These are phyloP conservation scores for Tiaroga cobitis DNA, from an alignment of 2,797 vertebrate species.

Conservation along the genomic window DNA sequence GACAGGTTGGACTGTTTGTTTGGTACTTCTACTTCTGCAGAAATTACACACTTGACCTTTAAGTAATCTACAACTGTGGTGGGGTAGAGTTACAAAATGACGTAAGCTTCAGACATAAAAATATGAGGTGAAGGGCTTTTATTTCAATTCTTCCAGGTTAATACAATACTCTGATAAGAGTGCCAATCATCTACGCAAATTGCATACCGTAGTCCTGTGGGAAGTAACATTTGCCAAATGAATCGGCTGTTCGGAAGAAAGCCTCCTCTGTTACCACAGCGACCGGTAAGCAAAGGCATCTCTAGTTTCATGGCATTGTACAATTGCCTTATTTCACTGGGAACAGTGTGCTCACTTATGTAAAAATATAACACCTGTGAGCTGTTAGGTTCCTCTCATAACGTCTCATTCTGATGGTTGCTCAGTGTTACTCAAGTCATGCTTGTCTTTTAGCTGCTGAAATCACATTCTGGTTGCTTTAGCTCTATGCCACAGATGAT, in stretches of 20 bases:
- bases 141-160: constrained; percentile 65
- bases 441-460: constrained; percentile 10
- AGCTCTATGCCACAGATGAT: neutral
- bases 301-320: constrained; percentile 72
- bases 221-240: constrained; percentile 58
- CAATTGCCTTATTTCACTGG: constrained; percentile 64
- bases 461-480: neutral
- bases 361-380: constrained; percentile 55
- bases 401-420: constrained; percentile 16
- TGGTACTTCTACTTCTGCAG: neutral
- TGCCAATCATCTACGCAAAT: constrained; percentile 70
- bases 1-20: neutral
- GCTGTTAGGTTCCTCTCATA: constrained; percentile 39
- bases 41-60: constrained; percentile 11
- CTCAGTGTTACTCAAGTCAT: neutral
- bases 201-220: constrained; percentile 58
- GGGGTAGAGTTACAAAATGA: constrained; percentile 8
- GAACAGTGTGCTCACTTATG: constrained; percentile 55
- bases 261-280: constrained; percentile 73
- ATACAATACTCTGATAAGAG: constrained; percentile 72
- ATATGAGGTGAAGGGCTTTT: constrained; percentile 60
- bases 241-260: constrained; percentile 59
- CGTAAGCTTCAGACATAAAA: constrained; percentile 56
- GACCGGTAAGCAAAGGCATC: constrained; percentile 78
- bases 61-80: neutral